phyloP scores from a whole-genome alignment of 2,888 invertebrate species.

The Parelbella ahira region DNA sequence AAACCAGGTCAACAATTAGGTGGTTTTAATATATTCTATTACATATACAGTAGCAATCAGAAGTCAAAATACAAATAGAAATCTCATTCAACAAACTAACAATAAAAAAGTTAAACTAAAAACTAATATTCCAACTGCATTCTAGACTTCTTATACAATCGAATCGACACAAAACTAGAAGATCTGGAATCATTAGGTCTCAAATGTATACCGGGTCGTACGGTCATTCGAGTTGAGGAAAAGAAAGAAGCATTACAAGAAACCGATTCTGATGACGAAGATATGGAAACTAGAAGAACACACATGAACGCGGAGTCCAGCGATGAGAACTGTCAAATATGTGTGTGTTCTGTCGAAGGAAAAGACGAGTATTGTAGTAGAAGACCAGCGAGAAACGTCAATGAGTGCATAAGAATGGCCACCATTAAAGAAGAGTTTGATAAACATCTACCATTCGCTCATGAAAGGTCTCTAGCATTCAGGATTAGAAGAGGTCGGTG shows the following conservation, averaged over 20 bases:
- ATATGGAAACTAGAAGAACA: constrained; percentile 33
- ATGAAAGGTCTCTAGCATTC: constrained; percentile 42
- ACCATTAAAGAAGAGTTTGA: constrained; percentile 34
- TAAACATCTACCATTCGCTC: constrained; percentile 43
- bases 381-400: constrained; percentile 55
- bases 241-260: not conserved
- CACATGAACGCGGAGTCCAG: constrained; percentile 46
- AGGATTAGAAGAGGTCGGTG: constrained; percentile 58
- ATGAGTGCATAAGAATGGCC: constrained; percentile 56
- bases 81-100: no score
- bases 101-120: no score
- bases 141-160: constrained; percentile 56
- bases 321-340: constrained; percentile 53
- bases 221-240: constrained; percentile 42
- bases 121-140: constrained; percentile 27
- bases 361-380: constrained; percentile 53
- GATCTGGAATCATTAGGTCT: constrained; percentile 31
- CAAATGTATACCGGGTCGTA: constrained; percentile 61
- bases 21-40: no score
- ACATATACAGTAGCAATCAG: no score
- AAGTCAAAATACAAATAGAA: no score
- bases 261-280: not conserved
- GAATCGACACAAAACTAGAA: constrained; percentile 34
- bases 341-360: constrained; percentile 58
- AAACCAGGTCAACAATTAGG: no score